phyloP scores from a whole-genome alignment of 2,888 invertebrate genomes.

The Oscheius sp. region DNA sequence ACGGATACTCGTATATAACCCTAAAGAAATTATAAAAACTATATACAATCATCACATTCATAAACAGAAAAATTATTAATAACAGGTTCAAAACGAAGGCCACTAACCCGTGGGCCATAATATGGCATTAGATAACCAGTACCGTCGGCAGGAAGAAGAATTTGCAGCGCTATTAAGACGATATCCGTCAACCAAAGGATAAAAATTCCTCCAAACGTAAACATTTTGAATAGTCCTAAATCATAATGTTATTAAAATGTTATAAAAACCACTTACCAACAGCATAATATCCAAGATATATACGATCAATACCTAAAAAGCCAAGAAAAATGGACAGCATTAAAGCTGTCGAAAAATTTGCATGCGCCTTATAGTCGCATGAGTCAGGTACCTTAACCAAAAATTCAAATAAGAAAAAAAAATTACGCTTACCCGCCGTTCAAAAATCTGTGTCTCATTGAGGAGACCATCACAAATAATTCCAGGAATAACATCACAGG shows the following conservation, averaged over 20 bases:
- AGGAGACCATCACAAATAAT: slow-evolving; percentile 41
- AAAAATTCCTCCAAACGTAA: slow-evolving; percentile 95
- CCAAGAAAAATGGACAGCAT: slow-evolving; percentile 94
- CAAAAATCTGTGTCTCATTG: slow-evolving; percentile 41
- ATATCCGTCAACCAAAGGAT: slow-evolving; percentile 90
- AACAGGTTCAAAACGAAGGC: slow-evolving; percentile 42
- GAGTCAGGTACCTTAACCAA: slow-evolving; percentile 47
- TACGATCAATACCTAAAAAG: slow-evolving; percentile 96
- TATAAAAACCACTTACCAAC: slow-evolving; percentile 77
- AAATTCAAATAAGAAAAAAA: not conserved
- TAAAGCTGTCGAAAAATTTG: slow-evolving; percentile 78
- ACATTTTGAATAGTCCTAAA: slow-evolving; percentile 86
- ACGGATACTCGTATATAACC: not conserved
- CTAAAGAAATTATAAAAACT: not conserved
- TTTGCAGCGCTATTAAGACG: slow-evolving; percentile 86
- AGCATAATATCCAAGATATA: slow-evolving; percentile 97
- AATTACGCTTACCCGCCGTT: slow-evolving; percentile 42
- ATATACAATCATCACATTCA: slow-evolving; percentile 40
- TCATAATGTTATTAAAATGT: slow-evolving; percentile 21
- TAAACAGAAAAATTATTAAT: slow-evolving; percentile 38
- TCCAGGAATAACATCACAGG: slow-evolving; percentile 37
- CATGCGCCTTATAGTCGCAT: slow-evolving; percentile 50
- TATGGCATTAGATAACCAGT: slow-evolving; percentile 75
- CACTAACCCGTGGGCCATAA: slow-evolving; percentile 73
- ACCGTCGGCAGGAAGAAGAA: slow-evolving; percentile 76